These are phyloP conservation scores for Ryuthela nishihirai DNA, from an alignment of 2,888 invertebrate species.

Conservation along the genomic window DNA sequence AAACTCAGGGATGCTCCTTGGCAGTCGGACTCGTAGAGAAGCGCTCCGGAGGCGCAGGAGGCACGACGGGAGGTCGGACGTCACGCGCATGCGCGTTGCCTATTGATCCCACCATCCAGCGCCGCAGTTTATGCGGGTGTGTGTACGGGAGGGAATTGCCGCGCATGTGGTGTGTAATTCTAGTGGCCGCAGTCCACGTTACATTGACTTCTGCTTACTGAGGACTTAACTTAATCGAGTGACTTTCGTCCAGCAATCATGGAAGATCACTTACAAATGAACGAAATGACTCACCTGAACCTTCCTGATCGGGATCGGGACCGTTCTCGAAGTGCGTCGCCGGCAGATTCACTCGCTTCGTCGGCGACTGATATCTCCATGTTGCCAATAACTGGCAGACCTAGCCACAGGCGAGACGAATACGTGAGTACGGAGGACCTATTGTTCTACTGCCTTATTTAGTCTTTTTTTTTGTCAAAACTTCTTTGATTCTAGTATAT, in stretches of 20 bases:
- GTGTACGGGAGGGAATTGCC: no score
- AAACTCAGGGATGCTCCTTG: no score
- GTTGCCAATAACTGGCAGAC: slow-evolving; percentile 40
- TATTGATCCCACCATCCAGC: not conserved
- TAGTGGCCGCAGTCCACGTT: no score
- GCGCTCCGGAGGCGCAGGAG: slow-evolving; percentile 20
- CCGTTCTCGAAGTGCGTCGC: slow-evolving; percentile 38
- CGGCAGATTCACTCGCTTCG: slow-evolving; percentile 42
- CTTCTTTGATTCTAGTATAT: no score
- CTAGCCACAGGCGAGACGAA: slow-evolving; percentile 29
- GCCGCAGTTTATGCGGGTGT: no score
- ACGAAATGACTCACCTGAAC: slow-evolving; percentile 42
- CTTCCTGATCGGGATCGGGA: slow-evolving; percentile 42
- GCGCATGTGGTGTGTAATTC: no score
- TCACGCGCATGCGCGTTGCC: not conserved
- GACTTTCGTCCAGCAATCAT: no score
- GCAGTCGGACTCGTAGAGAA: slow-evolving; percentile 7
- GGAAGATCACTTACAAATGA: slow-evolving; percentile 41
- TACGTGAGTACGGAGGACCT: slow-evolving; percentile 35
- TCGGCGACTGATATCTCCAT: slow-evolving; percentile 43
- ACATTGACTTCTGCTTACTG: no score
- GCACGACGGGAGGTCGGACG: no score
- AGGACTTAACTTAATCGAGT: no score
- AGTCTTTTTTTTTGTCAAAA: no score
- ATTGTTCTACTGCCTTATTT: no score